Evolutionary conservation across 2,888 invertebrate genomes (phyloP), one percentile per base, ranked within the genome.

Genomic region (Acrocyrtus sp.): DNA sequence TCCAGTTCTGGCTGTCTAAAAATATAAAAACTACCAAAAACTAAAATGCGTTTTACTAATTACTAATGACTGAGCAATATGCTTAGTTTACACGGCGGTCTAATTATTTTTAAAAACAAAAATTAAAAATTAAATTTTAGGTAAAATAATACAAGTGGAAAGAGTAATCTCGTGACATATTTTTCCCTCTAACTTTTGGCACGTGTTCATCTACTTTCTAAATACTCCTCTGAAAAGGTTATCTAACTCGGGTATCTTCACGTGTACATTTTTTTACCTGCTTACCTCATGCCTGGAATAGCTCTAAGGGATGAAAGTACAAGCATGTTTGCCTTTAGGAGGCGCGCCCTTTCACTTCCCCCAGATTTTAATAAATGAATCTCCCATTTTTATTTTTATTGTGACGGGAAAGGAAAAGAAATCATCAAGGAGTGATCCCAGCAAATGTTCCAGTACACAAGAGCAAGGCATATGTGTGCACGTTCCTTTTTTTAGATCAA

Each of bases 271-370:
- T n/a, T n/a, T n/a, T n/a, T n/a, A n/a, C n/a, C n/a, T n/a, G n/a
- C n/a, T n/a, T n/a, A n/a, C n/a, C n/a, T n/a, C n/a, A n/a, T n/a
- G n/a, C n/a, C n/a, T n/a, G n/a, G n/a, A n/a, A n/a, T n/a, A n/a
- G 58, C 58, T 45, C 19, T 26, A 47, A 47, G 58, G 58, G 58
- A 58, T 58, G 58, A 58, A 58, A 53, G n/a, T 12, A 8, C 19
- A 39, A 57, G 43, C 24, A 8, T 57, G 54, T 34, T 22, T 17
- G 57, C 19, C n/a, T n/a, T n/a, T 43, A 26, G 39, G 39, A 22
- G 27, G 19, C 24, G 24, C 47, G 47, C 19, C 26, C 48, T 47
- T 61, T 61, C 50, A n/a, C 60, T 50, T 48, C 50, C 50, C 24
- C 22, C 10, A 22, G 27, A 27, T 58, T 26, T 26, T 57, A 57